Evolutionary conservation across 1,140 invertebrate genomes (phyloP).

Genomic region (Radopholus similis): DNA sequence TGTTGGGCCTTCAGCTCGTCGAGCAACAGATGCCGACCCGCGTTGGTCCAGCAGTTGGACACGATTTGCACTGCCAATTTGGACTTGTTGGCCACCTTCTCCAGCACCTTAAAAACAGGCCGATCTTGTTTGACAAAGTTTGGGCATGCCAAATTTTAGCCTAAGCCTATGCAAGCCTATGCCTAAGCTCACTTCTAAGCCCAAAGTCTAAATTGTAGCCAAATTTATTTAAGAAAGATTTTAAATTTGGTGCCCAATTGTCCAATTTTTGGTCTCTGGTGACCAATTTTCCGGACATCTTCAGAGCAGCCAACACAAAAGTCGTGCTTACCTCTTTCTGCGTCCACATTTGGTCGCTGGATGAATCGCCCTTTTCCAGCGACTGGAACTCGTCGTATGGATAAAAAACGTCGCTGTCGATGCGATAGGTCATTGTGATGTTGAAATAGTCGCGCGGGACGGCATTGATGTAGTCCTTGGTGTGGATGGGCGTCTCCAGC

Average conservation of each 20-base stretch:
- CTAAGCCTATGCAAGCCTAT: no score
- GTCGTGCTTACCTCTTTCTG: conserved; percentile 14
- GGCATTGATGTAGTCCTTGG: neutral
- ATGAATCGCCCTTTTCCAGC: neutral
- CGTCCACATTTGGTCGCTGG: conserved; percentile 19
- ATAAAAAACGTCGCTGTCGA: conserved; percentile 17
- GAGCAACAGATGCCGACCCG: neutral
- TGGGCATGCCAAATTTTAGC: no score
- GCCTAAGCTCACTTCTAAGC: no score
- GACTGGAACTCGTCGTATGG: conserved; percentile 17
- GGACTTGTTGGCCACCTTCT: neutral
- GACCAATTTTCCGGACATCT: no score
- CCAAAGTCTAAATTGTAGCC: no score
- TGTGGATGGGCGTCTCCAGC: neutral
- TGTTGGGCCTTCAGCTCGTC: neutral
- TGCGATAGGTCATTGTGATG: conserved; percentile 25
- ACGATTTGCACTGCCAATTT: conserved; percentile 13
- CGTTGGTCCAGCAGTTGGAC: conserved; percentile 7
- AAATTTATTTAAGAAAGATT: no score
- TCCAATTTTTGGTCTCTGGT: no score
- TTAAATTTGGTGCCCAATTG: no score
- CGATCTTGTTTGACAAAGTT: no score
- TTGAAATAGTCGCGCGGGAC: conserved; percentile 8
- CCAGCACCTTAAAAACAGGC: neutral
- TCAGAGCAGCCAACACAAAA: no score